phyloP scores from a whole-genome alignment of 2,113 vertebrate genomes.

The Bujurquina vittata region DNA sequence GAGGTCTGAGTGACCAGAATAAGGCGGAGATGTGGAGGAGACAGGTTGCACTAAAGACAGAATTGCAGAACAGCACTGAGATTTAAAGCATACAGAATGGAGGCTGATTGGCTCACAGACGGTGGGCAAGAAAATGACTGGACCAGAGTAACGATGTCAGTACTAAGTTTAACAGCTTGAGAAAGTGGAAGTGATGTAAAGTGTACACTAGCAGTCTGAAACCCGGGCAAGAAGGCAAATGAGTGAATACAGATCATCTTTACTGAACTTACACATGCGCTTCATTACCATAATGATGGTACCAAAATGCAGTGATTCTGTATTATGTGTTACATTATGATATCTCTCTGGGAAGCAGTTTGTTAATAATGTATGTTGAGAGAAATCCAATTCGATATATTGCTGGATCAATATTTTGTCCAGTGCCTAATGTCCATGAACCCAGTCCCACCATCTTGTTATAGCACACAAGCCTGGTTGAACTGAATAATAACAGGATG shows the following conservation, averaged over 20 bases:
- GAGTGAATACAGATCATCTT: background rate
- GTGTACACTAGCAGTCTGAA: no score
- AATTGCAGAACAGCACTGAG: no score
- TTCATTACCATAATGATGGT: background rate
- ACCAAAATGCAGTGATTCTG: background rate
- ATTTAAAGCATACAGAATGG: no score
- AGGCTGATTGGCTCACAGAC: no score
- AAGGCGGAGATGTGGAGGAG: no score
- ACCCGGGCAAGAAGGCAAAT: no score
- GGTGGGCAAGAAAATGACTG: no score
- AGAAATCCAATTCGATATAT: background rate
- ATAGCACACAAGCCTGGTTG: background rate
- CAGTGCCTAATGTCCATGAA: background rate
- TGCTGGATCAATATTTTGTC: background rate
- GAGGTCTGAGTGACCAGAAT: no score
- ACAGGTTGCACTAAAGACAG: no score
- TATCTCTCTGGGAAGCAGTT: background rate
- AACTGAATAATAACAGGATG: constrained; percentile 4
- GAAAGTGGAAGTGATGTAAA: no score
- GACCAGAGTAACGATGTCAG: no score
- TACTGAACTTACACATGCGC: background rate
- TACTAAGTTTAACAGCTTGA: no score
- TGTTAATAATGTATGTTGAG: background rate
- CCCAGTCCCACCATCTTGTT: background rate
- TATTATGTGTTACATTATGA: background rate